Conservation (phyloP, 2,113 vertebrate genomes). For the Poecile atricapillus region DNA sequence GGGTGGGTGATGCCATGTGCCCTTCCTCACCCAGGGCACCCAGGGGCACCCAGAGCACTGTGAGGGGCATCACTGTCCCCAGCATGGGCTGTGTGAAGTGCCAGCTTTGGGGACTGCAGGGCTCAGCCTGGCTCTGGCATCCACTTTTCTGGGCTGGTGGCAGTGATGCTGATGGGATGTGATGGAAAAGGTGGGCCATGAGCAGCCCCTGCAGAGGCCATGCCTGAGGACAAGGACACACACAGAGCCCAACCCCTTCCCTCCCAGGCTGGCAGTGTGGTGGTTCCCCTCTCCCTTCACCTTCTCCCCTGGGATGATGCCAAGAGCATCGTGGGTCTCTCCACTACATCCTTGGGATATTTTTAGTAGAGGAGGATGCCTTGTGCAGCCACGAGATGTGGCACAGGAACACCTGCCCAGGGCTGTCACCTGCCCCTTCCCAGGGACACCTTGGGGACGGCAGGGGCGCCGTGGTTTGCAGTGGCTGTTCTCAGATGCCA, state of each 20-base stretch:
- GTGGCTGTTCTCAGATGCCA: background rate
- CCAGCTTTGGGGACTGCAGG: background rate
- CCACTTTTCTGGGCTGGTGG: background rate
- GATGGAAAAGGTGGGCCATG: accelerated
- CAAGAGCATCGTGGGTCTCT: accelerated
- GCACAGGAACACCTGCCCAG: accelerated
- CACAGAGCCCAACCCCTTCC: accelerated
- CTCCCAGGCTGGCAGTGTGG: accelerated
- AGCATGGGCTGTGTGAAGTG: accelerated
- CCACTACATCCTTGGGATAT: accelerated
- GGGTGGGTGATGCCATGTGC: accelerated
- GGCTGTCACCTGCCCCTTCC: background rate
- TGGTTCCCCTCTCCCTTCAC: background rate
- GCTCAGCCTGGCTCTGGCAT: background rate
- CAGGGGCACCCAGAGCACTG: background rate
- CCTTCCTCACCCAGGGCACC: background rate
- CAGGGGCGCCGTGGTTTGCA: background rate
- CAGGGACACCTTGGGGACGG: accelerated
- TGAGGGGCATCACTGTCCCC: background rate
- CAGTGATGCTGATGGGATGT: accelerated
- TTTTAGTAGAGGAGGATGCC: background rate
- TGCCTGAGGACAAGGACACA: background rate
- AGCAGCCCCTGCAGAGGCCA: background rate
- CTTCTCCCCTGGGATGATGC: background rate
- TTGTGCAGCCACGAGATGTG: accelerated